Conservation (phyloP, 2,888 invertebrate genomes). For the Rhaphigaster nebulosa region DNA sequence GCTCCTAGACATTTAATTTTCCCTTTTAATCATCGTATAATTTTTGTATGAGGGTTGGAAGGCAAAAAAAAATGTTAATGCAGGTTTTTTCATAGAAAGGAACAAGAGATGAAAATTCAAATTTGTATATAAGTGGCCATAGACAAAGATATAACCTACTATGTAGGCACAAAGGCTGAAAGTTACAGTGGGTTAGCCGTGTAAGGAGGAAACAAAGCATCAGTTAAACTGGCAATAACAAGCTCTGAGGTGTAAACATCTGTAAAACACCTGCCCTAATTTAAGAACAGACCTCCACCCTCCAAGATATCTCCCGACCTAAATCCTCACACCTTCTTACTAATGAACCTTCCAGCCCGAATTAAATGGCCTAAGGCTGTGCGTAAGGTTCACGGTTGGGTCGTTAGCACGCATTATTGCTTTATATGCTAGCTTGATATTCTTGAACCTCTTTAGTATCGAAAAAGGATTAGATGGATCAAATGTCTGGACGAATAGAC, state of each 20-base stretch:
- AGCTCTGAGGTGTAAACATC: slow-evolving; percentile 14
- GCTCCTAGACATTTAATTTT: too few species aligned
- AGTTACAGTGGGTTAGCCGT: background rate
- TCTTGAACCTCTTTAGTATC: too few species aligned
- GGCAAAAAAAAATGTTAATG: background rate
- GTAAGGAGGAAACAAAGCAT: slow-evolving; percentile 17
- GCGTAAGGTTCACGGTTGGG: background rate
- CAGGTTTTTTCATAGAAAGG: background rate
- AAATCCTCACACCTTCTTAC: background rate
- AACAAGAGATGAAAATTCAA: background rate
- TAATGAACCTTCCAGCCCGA: background rate
- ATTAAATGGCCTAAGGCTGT: slow-evolving; percentile 13
- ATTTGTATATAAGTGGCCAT: background rate
- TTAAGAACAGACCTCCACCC: slow-evolving; percentile 18
- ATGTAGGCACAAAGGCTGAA: background rate
- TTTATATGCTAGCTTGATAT: background rate
- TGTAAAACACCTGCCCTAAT: slow-evolving; percentile 41
- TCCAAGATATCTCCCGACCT: slow-evolving; percentile 18
- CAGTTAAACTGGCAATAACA: slow-evolving; percentile 1
- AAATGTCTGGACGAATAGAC: too few species aligned
- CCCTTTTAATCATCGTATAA: too few species aligned
- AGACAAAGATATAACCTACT: background rate
- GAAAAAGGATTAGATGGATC: too few species aligned
- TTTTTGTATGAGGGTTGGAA: too few species aligned
- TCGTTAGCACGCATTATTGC: background rate